Conservation (phyloP, 2,888 invertebrate genomes). For the Lasiommata megera region DNA sequence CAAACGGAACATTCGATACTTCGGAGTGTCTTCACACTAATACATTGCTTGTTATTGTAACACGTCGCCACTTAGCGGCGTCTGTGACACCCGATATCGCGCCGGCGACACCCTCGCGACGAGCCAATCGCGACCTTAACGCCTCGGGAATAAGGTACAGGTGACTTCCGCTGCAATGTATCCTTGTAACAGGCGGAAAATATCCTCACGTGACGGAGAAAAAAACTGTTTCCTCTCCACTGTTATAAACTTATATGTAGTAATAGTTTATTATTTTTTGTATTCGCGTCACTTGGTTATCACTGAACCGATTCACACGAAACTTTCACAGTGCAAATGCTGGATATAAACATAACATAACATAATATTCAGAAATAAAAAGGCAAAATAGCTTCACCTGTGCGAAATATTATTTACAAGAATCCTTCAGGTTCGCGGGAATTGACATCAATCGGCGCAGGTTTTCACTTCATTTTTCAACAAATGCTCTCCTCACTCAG, state of each 20-base stretch:
- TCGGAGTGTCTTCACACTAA: constrained; percentile 46
- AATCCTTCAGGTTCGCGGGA: too few species aligned
- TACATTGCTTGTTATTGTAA: constrained; percentile 71
- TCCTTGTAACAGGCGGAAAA: constrained; percentile 53
- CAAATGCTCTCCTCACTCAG: too few species aligned
- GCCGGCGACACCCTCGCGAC: neutral
- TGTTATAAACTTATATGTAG: neutral
- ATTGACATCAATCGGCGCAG: too few species aligned
- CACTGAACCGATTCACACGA: too few species aligned
- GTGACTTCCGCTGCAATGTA: neutral
- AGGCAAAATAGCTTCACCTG: too few species aligned
- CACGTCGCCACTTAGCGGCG: constrained; percentile 67
- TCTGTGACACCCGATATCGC: constrained; percentile 59
- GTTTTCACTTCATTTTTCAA: too few species aligned
- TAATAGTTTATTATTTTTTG: neutral
- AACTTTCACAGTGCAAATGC: too few species aligned
- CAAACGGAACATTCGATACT: constrained; percentile 41
- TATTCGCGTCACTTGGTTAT: neutral
- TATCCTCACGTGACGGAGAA: constrained; percentile 52
- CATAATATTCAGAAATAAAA: too few species aligned
- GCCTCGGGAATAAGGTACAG: constrained; percentile 5
- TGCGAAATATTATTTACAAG: too few species aligned
- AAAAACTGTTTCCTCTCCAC: constrained; percentile 47
- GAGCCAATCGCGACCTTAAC: neutral
- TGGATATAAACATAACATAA: too few species aligned